Percentiles rank a stretch among this genome's conserved stretches.
Evolutionary conservation across 2,888 invertebrate species (phyloP).

Genomic region (Amblyteles armatorius): DNA sequence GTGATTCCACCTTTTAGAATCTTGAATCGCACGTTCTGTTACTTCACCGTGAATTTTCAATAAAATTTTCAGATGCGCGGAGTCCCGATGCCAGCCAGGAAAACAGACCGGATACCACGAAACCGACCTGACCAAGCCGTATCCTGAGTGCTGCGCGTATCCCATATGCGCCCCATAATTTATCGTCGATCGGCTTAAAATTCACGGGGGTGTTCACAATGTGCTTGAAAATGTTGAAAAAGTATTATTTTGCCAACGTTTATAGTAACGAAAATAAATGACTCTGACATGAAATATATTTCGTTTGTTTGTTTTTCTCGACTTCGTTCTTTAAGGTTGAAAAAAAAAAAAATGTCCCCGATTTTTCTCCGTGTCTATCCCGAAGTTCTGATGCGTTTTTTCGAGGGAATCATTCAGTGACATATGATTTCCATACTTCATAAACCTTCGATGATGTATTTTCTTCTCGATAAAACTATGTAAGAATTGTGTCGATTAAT

Average conservation of each 20-base stretch:
- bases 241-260: background rate
- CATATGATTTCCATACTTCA: background rate
- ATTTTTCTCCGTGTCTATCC: background rate
- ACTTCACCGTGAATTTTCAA: background rate
- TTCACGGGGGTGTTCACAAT: background rate
- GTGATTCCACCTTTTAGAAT: background rate
- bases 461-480: background rate
- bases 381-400: background rate
- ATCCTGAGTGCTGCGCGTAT: slow-evolving; percentile 32
- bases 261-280: slow-evolving; percentile 1
- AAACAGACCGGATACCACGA: slow-evolving; percentile 17
- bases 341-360: background rate
- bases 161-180: slow-evolving; percentile 4
- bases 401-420: background rate
- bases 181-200: background rate
- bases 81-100: slow-evolving; percentile 5
- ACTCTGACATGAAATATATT: background rate
- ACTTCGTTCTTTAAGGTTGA: background rate
- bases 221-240: background rate
- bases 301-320: background rate
- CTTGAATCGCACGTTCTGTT: background rate
- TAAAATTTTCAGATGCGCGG: slow-evolving; percentile 44
- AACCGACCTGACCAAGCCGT: slow-evolving; percentile 22
- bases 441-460: background rate
- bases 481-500: background rate